Base-by-base conservation (phyloP, 1,140 invertebrate species). In the Amyelois transitella region DNA sequence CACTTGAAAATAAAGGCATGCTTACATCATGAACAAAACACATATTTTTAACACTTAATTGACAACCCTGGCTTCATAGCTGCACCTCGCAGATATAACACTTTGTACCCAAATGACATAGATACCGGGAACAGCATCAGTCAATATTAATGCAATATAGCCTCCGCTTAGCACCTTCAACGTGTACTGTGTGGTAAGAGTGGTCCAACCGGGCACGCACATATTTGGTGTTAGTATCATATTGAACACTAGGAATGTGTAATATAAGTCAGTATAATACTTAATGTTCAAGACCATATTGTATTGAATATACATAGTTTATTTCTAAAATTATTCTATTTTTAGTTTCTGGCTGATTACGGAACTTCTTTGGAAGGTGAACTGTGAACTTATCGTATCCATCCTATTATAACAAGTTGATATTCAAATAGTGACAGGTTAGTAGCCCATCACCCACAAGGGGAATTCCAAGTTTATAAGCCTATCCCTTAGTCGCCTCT, bases 61-160 rank as follows among this genome's bases (percentile, higher is more conserved):
- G 22, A 19, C 18, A 18, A 38, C 50, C 55, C 19, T 55, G 32
- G 45, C 24, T 18, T 14, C 19, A 44, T 43, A 22, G 52, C 53
- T 56, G 55, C 66, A 55, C 63, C 55, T 66, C 7, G 32, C 17
- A 56, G 28, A 55, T 59, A 64, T 58, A 67, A 61, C 45, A 55
- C 64, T 51, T 60, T 62, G 55, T 60, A 63, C 54, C 53, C 60
- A 68, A 68, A 68, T 71, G 62, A 63, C 53, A 28, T 2, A 1
- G 51, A 53, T 54, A 62, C 59, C 51, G 28, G 53, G 58, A 64
- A 64, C 47, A 53, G 53, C 50, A 60, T 64, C 55, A 64, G 60
- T 64, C 54, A 64, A 64, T 69, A 61, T 64, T 62, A 28, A 55
- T 64, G 45, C 54, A 53, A 58, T 59, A 53, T 25, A 53, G 60